A percentile compares a stretch with the other conserved stretches of the same genome.
Conservation (phyloP, 2,797 vertebrate genomes). For the Phylloscopus collybita region DNA sequence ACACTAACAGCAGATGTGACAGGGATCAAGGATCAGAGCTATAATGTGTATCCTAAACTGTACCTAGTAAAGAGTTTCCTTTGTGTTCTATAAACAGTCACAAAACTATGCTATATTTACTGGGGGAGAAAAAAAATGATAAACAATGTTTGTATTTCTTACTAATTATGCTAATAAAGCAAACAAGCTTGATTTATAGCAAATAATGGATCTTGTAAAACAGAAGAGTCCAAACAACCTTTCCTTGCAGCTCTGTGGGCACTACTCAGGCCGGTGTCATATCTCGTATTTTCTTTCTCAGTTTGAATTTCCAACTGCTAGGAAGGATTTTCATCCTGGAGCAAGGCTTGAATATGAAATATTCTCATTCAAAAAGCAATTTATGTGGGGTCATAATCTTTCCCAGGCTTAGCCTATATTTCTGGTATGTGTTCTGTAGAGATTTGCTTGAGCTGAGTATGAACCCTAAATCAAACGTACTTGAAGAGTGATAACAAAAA, state of each 20-base stretch:
- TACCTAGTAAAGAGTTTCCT: neutral
- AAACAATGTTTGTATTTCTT: neutral
- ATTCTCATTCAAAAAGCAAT: neutral
- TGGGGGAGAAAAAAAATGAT: neutral
- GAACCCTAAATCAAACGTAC: slow-evolving; percentile 6
- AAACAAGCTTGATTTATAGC: neutral
- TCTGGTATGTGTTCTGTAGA: slow-evolving; percentile 5
- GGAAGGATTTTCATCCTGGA: neutral
- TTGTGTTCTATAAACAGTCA: neutral
- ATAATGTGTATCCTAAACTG: neutral
- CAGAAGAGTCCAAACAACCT: neutral
- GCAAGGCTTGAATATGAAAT: slow-evolving; percentile 27
- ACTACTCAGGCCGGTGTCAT: neutral
- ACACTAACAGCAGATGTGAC: neutral
- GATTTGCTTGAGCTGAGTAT: slow-evolving; percentile 1
- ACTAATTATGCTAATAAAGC: neutral
- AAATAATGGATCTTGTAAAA: neutral
- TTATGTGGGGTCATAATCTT: slow-evolving; percentile 24
- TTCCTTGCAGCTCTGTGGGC: neutral
- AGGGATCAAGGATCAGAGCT: neutral
- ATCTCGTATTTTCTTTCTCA: neutral
- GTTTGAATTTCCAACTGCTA: neutral
- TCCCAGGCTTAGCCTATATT: slow-evolving; percentile 18
- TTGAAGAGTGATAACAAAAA: neutral
- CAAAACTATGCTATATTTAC: neutral